Conservation (phyloP, 2,888 invertebrate species). For the Brachyopa scutellaris region DNA sequence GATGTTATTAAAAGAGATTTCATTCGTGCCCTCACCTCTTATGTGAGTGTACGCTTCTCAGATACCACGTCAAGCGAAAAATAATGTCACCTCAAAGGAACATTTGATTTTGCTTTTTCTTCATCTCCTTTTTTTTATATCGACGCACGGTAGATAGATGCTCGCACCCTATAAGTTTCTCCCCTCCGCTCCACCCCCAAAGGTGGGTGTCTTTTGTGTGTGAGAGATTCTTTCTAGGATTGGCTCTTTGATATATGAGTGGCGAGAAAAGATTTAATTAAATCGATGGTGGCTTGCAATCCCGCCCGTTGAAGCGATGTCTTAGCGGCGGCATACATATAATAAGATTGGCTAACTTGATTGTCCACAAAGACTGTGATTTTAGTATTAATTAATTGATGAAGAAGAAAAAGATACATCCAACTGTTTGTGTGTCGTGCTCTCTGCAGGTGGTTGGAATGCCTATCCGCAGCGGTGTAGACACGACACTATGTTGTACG, state of each 20-base stretch:
- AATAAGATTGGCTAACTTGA: constrained; percentile 63
- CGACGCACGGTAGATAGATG: too few relatives aligned
- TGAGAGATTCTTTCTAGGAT: constrained; percentile 24
- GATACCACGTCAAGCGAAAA: constrained; percentile 59
- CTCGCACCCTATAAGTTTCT: too few relatives aligned
- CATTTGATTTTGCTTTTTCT: constrained; percentile 44
- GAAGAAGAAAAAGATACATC: constrained; percentile 8
- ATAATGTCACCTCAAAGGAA: constrained; percentile 68
- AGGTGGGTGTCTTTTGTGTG: constrained; percentile 12
- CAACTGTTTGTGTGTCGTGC: neutral
- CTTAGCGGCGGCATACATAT: constrained; percentile 46
- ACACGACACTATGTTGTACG: neutral
- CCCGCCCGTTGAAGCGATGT: constrained; percentile 29
- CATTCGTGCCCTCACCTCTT: constrained; percentile 22
- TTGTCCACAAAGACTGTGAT: constrained; percentile 57
- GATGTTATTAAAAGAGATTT: constrained; percentile 66
- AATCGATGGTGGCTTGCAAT: constrained; percentile 62
- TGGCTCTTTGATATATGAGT: constrained; percentile 57
- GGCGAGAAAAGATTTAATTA: constrained; percentile 67
- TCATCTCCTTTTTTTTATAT: too few relatives aligned
- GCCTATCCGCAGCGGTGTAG: neutral
- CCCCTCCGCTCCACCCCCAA: neutral
- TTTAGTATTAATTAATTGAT: constrained; percentile 54
- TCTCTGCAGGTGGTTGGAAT: constrained; percentile 17
- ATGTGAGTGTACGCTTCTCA: constrained; percentile 18